phyloP scores from a whole-genome alignment of 2,888 invertebrate genomes.

The Eilema sororculum region DNA sequence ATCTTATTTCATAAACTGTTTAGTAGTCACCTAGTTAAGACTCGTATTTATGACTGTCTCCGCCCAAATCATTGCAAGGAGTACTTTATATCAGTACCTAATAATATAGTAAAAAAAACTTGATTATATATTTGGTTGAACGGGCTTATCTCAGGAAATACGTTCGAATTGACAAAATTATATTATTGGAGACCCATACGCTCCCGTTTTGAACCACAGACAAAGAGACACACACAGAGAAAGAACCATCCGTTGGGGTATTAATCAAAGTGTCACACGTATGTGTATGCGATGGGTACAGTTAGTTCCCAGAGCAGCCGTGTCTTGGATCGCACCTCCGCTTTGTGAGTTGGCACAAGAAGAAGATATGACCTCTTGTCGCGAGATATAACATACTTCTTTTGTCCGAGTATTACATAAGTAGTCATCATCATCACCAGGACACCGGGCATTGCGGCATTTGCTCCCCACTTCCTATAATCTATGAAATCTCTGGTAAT shows the following conservation, averaged over 20 bases:
- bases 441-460: too few species aligned
- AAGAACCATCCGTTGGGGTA: background rate
- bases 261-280: background rate
- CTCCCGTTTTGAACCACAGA: background rate
- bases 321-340: background rate
- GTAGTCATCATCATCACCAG: too few species aligned
- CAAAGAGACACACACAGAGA: too few species aligned
- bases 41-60: background rate
- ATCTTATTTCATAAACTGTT: background rate
- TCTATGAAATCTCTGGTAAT: too few species aligned
- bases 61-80: background rate
- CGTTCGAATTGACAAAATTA: too few species aligned
- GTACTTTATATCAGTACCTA: background rate
- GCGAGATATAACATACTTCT: too few species aligned
- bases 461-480: too few species aligned
- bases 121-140: too few species aligned
- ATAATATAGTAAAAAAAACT: too few species aligned
- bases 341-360: background rate
- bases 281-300: background rate
- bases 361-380: background rate
- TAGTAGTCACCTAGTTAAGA: background rate
- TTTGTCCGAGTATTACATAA: too few species aligned
- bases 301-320: background rate
- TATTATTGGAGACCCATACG: background rate
- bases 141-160: too few species aligned